These are phyloP conservation scores for Psephotus haematonotus DNA, from an alignment of 2,113 vertebrate genomes.

Conservation along the genomic window DNA sequence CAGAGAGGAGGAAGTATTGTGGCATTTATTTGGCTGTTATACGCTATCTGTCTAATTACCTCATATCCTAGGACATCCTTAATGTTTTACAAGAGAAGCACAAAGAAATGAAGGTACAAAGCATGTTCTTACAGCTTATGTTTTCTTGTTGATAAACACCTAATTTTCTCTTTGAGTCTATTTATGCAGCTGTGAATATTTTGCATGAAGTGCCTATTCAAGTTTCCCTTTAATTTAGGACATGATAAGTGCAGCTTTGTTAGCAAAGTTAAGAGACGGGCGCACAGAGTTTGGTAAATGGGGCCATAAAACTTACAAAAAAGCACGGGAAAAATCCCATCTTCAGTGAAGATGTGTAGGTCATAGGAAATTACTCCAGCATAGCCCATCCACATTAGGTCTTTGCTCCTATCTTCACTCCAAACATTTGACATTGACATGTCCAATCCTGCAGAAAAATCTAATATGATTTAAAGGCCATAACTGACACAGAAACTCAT, in stretches of 20 bases:
- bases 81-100: slow-evolving; percentile 40
- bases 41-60: slow-evolving; percentile 49
- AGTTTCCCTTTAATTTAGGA: slow-evolving; percentile 48
- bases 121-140: neutral
- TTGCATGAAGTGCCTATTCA: slow-evolving; percentile 29
- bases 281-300: neutral
- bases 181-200: slow-evolving; percentile 43
- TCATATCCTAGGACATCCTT: slow-evolving; percentile 13
- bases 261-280: neutral
- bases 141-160: slow-evolving; percentile 43
- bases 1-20: neutral
- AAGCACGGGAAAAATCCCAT: neutral
- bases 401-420: neutral
- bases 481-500: neutral
- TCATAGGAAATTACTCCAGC: neutral
- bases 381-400: neutral
- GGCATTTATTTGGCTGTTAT: slow-evolving; percentile 32
- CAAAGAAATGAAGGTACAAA: slow-evolving; percentile 37
- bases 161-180: slow-evolving; percentile 2
- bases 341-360: neutral
- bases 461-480: neutral
- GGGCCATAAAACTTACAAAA: neutral
- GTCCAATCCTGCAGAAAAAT: neutral
- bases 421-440: neutral
- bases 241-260: slow-evolving; percentile 19